Evolutionary conservation across 2,888 invertebrate genomes (phyloP), one percentile per base, ranked within the genome.

Genomic region (Hirtodrosophila confusa): DNA sequence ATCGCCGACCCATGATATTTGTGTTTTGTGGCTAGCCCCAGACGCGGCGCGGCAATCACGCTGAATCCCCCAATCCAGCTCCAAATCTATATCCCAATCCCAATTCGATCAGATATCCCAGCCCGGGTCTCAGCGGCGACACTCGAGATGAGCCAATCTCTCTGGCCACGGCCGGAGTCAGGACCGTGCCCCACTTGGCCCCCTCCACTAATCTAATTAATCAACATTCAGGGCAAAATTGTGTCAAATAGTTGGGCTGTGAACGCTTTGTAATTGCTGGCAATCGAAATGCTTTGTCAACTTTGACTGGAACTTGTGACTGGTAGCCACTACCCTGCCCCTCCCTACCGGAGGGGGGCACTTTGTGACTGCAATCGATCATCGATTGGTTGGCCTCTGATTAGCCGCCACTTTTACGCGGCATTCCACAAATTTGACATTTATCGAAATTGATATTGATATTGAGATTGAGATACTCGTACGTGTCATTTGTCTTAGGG

Each of bases 341-440:
- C n/a, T n/a, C n/a, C 17, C 17, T 17, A 17, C 17, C 17, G 2
- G 17, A 17, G 17, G 17, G 17, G 17, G 17, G 27, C 27, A 27
- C 4, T 5, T 44, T 48, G 35, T 43, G 50, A 54, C 60, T 78
- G 77, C 82, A 73, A 82, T 82, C 82, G 88, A 82, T 82, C 88
- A 82, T 79, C 63, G 31, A 9, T 40, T 41, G 41, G 56, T 64
- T 54, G 56, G 61, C 60, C 66, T 74, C 68, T 84, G 75, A 77
- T 79, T 82, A 79, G 64, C 80, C 77, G 74, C 80, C 86, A 64
- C 80, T 76, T 73, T 82, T 77, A 68, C 65, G 67, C 80, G 48
- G 64, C 88, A 88, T 88, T 83, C 88, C 86, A 66, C 27, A 35
- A 29, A 48, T 65, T 72, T 87, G 88, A 79, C 80, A 82, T 64